Evolutionary conservation across 23 tunicate species (phyloP).

Genomic region (Diplosoma virens): DNA sequence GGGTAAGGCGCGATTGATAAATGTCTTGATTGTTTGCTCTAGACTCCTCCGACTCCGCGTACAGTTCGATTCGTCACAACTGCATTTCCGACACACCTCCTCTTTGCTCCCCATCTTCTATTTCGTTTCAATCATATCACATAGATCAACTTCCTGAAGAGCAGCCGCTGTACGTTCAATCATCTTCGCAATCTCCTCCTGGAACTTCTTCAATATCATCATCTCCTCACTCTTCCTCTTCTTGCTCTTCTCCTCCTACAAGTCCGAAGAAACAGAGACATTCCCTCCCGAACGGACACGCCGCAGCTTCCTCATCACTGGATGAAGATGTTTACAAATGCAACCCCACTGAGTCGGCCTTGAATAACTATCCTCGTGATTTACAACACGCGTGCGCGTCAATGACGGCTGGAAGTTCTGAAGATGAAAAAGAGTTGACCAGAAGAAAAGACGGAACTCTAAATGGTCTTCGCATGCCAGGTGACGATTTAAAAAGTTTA

Average conservation of each 20-base stretch:
- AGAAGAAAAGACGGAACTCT: too few relatives aligned
- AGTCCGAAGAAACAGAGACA: slow-evolving; percentile 31
- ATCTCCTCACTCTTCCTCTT: slow-evolving; percentile 46
- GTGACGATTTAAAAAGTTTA: too few relatives aligned
- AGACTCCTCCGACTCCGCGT: slow-evolving; percentile 3
- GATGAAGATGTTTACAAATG: too few relatives aligned
- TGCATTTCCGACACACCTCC: slow-evolving; percentile 1
- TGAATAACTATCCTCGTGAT: too few relatives aligned
- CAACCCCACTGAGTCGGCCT: too few relatives aligned
- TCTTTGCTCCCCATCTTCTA: neutral
- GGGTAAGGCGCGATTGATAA: neutral
- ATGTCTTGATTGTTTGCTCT: neutral
- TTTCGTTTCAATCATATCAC: neutral
- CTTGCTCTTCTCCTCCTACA: slow-evolving; percentile 30
- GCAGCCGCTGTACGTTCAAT: neutral
- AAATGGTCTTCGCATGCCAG: too few relatives aligned
- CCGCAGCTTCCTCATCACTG: too few relatives aligned
- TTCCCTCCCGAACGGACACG: too few relatives aligned
- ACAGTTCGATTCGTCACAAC: neutral
- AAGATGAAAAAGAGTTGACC: too few relatives aligned
- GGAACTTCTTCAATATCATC: slow-evolving; percentile 29
- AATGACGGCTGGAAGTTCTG: too few relatives aligned
- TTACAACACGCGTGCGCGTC: too few relatives aligned
- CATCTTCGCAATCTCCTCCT: neutral
- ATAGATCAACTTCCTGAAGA: neutral